phyloP scores from a whole-genome alignment of 2,113 vertebrate genomes.

The Sylvia atricapilla region DNA sequence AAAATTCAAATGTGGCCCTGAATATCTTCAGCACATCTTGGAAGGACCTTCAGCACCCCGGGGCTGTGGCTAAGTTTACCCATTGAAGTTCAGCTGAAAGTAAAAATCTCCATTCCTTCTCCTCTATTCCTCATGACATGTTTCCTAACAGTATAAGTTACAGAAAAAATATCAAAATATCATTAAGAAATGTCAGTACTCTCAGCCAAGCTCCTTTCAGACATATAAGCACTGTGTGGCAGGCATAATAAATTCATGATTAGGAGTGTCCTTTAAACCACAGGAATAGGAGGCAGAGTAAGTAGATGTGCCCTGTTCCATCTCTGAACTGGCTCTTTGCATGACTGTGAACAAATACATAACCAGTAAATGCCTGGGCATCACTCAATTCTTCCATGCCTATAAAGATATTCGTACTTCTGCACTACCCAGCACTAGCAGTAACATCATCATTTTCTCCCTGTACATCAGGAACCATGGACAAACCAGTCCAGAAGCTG shows the following conservation, averaged over 20 bases:
- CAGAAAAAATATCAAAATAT: slow-evolving; percentile 39
- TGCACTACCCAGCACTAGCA: background rate
- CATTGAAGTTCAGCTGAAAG: background rate
- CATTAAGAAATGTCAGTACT: slow-evolving; percentile 45
- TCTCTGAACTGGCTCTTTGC: background rate
- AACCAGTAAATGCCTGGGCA: background rate
- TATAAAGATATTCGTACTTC: background rate
- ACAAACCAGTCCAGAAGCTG: background rate
- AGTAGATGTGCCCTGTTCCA: background rate
- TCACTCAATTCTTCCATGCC: slow-evolving; percentile 8
- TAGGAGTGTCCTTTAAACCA: slow-evolving; percentile 47
- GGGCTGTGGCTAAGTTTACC: background rate
- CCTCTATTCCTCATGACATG: background rate
- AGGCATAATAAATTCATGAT: background rate
- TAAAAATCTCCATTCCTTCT: background rate
- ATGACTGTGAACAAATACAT: background rate
- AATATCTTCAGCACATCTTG: background rate
- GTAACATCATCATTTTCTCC: background rate
- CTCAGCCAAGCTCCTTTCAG: slow-evolving; percentile 24
- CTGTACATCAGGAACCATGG: background rate
- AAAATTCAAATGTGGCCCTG: background rate
- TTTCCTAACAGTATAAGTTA: slow-evolving; percentile 19
- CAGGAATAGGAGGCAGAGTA: background rate
- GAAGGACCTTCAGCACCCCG: background rate
- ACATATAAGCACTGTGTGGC: background rate